These are phyloP conservation scores for Trichonephila clavipes DNA, from an alignment of 1,140 invertebrate genomes.

Conservation along the genomic window DNA sequence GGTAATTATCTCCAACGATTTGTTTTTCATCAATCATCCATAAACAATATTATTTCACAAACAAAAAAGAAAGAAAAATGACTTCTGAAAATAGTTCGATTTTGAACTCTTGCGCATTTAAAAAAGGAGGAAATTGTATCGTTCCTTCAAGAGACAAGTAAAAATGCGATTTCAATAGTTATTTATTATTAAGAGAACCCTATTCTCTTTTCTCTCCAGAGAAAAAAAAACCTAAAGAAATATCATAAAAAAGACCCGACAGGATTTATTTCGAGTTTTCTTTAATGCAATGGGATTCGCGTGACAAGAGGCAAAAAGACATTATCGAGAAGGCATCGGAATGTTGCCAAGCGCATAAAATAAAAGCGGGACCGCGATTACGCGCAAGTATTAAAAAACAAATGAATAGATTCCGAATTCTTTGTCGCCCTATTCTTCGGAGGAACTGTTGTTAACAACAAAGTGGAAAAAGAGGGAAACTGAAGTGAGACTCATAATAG, in stretches of 20 bases:
- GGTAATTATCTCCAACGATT: too few species aligned
- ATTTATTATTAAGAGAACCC: not conserved
- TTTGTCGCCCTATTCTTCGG: slow-evolving; percentile 42
- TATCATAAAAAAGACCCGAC: not conserved
- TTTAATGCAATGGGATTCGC: not conserved
- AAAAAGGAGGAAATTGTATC: too few species aligned
- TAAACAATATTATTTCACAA: too few species aligned
- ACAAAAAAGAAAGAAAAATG: too few species aligned
- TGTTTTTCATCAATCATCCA: too few species aligned
- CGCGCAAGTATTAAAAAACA: slow-evolving; percentile 34
- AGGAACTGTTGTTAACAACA: slow-evolving; percentile 14
- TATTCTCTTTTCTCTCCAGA: not conserved
- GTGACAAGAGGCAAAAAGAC: not conserved
- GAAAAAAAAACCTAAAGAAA: not conserved
- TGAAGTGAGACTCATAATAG: slow-evolving; percentile 57
- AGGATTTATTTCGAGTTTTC: not conserved
- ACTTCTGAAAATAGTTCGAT: too few species aligned
- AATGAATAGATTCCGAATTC: slow-evolving; percentile 45
- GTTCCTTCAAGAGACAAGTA: too few species aligned
- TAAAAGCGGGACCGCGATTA: slow-evolving; percentile 10
- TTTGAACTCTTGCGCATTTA: too few species aligned
- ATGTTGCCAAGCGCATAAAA: slow-evolving; percentile 32
- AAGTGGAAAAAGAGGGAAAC: slow-evolving; percentile 37
- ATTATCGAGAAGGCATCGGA: not conserved
- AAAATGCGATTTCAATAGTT: not conserved